Evolutionary conservation across 2,888 invertebrate species (phyloP).

Genomic region (Apodemia mormo): DNA sequence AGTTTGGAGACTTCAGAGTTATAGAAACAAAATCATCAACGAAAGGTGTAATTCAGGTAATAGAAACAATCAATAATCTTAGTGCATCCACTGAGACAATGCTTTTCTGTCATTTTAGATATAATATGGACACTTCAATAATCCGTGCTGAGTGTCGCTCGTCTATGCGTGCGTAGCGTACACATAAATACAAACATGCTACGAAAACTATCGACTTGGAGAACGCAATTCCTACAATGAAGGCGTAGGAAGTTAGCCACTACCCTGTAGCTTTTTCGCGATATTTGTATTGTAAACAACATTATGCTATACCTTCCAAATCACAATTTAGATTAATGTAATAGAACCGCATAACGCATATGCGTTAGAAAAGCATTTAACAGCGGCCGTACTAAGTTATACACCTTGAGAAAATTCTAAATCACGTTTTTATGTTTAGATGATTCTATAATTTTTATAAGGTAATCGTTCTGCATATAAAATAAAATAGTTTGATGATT

Average conservation of each 20-base stretch:
- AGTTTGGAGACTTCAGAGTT: conserved; percentile 56
- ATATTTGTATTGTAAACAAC: not conserved
- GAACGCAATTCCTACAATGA: not conserved
- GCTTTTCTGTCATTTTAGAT: not conserved
- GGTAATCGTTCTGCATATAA: not conserved
- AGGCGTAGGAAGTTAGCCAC: not conserved
- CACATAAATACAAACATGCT: not conserved
- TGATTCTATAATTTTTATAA: too few relatives aligned
- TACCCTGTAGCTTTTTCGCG: not conserved
- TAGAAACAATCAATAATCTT: too few relatives aligned
- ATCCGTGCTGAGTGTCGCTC: too few relatives aligned
- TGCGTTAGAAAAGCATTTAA: not conserved
- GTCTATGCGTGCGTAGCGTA: not conserved
- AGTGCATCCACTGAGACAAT: not conserved
- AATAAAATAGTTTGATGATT: conserved; percentile 40
- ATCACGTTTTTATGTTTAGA: too few relatives aligned
- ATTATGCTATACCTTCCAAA: not conserved
- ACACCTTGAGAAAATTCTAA: not conserved
- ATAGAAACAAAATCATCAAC: conserved; percentile 47
- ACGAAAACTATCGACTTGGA: not conserved
- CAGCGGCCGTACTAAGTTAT: not conserved
- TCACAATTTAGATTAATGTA: not conserved
- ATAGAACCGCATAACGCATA: not conserved
- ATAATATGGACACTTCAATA: not conserved
- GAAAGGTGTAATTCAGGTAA: not conserved